These are phyloP conservation scores for Anseranas semipalmata DNA, from an alignment of 2,113 vertebrate genomes.

Conservation along the genomic window DNA sequence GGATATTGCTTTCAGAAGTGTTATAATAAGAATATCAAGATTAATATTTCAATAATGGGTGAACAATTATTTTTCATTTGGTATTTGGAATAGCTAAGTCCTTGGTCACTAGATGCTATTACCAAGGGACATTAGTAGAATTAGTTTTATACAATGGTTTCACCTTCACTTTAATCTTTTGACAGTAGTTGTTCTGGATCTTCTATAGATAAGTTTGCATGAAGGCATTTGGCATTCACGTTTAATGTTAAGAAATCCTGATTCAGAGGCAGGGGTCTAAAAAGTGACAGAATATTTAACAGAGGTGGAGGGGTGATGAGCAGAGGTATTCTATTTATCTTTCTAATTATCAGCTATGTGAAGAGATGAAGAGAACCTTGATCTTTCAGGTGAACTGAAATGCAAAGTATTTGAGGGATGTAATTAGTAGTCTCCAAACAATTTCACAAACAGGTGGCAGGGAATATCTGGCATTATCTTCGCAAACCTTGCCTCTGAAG, in stretches of 20 bases:
- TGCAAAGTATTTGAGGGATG: background rate
- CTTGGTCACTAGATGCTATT: slow-evolving; percentile 18
- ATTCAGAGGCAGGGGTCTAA: background rate
- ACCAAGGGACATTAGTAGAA: slow-evolving; percentile 33
- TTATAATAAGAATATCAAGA: slow-evolving; percentile 47
- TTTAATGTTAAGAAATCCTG: background rate
- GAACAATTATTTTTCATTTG: slow-evolving; percentile 42
- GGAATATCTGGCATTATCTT: background rate
- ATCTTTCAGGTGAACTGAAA: background rate
- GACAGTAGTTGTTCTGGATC: background rate
- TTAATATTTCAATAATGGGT: slow-evolving; percentile 38
- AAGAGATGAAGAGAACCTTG: slow-evolving; percentile 8
- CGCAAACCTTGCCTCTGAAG: background rate
- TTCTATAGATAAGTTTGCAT: background rate
- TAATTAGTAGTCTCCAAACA: background rate
- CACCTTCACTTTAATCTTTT: slow-evolving; percentile 33
- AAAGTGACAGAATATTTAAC: background rate
- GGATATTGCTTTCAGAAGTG: slow-evolving; percentile 48
- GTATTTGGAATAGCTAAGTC: slow-evolving; percentile 21
- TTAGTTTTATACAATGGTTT: slow-evolving; percentile 17
- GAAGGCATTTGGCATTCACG: background rate
- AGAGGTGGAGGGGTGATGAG: background rate
- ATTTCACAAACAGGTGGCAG: background rate
- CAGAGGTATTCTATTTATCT: background rate
- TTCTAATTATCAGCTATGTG: background rate